phyloP scores from a whole-genome alignment of 2,797 vertebrate species.

The Sphenopsis melanotis region DNA sequence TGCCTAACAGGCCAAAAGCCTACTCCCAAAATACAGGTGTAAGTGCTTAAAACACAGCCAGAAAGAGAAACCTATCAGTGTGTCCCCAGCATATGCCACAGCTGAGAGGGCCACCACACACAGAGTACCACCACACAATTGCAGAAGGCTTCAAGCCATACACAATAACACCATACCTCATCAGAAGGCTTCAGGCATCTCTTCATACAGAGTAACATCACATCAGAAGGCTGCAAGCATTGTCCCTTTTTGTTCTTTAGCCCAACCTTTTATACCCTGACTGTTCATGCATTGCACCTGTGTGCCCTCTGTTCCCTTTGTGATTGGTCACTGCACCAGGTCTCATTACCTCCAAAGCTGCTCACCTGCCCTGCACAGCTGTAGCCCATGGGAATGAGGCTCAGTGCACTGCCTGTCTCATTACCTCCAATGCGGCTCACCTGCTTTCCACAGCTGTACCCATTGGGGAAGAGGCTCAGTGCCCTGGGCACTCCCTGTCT shows the following conservation, averaged over 20 bases:
- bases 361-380: not conserved
- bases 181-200: not conserved
- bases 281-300: not conserved
- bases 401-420: too few species aligned
- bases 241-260: not conserved
- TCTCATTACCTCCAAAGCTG: not conserved
- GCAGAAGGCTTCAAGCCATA: not conserved
- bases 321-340: not conserved
- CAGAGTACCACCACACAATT: not conserved
- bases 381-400: not conserved
- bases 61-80: accelerated
- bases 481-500: too few species aligned
- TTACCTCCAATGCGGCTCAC: too few species aligned
- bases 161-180: not conserved
- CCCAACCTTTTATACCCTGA: not conserved
- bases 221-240: not conserved
- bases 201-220: not conserved
- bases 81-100: accelerated
- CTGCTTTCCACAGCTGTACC: too few species aligned
- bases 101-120: not conserved
- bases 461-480: too few species aligned
- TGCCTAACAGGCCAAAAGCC: not conserved
- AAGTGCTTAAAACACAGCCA: not conserved
- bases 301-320: not conserved
- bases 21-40: not conserved